Evolutionary conservation across 2,888 invertebrate genomes (phyloP), one percentile per base, ranked within the genome.

Genomic region (Isotomurus palustris): DNA sequence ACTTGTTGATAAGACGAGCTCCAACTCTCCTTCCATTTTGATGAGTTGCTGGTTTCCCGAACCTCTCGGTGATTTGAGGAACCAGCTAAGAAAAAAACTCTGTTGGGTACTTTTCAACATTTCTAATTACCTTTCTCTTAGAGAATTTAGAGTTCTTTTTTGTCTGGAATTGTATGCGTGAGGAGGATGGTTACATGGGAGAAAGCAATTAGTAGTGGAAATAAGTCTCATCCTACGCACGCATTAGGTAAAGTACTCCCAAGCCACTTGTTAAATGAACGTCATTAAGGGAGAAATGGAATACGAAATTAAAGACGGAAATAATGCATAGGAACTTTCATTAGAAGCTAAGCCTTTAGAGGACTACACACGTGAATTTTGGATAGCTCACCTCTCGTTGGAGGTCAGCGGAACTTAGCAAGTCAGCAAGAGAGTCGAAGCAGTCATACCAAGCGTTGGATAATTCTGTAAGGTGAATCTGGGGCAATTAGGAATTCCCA

Each of bases 41-140:
- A 14, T 49, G 41, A 10, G 49, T 44, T 17, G 32, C 43, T 32
- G n/a, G 8, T 22, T 40, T 40, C 14, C 41, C 41, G 22, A 49
- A 48, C 24, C 49, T 49, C 50, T 56, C 55, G 6, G 38, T 32
- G 6, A 56, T 35, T 14, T 49, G 24, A 3, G 55, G 49, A 22
- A 56, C 36, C 17, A 56, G 49, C 54, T 55, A 17, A 24, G 24
- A 29, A 21, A 22, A 12, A 43, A n/a, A n/a, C n/a, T n/a, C n/a
- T n/a, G n/a, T n/a, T n/a, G n/a, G n/a, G n/a, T n/a, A n/a, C n/a
- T n/a, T n/a, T n/a, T n/a, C n/a, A n/a, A n/a, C n/a, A n/a, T n/a
- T n/a, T n/a, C n/a, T n/a, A n/a, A n/a, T n/a, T n/a, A n/a, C n/a
- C n/a, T n/a, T n/a, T n/a, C n/a, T n/a, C n/a, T n/a, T n/a, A n/a